Percentiles rank a stretch among this genome's conserved stretches.
phyloP scores from a whole-genome alignment of 2,888 invertebrate genomes.

The Seladonia tumulorum region DNA sequence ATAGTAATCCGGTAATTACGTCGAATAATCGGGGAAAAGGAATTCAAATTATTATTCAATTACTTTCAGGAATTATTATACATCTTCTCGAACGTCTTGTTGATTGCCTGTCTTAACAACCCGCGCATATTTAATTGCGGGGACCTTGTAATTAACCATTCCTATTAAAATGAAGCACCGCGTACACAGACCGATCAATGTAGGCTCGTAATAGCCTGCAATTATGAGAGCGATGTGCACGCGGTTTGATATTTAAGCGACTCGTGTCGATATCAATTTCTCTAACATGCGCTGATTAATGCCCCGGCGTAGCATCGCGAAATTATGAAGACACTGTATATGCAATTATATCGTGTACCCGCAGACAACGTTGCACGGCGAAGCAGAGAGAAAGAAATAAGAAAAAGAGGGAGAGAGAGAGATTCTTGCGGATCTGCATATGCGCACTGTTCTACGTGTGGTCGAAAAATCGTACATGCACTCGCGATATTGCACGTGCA shows the following conservation, averaged over 20 bases:
- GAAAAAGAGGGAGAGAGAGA: background rate
- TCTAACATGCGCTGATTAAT: constrained; percentile 8
- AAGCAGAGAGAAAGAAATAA: background rate
- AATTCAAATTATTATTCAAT: background rate
- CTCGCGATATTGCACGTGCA: constrained; percentile 53
- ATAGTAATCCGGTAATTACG: background rate
- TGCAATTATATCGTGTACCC: constrained; percentile 36
- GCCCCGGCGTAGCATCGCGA: constrained; percentile 20
- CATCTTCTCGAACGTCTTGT: background rate
- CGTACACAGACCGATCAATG: background rate
- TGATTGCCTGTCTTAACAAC: background rate
- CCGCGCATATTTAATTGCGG: background rate
- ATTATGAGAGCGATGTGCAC: background rate
- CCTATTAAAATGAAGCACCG: background rate
- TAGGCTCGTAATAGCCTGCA: background rate
- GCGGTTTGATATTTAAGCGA: background rate
- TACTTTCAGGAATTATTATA: background rate
- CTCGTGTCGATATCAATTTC: background rate
- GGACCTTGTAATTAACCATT: background rate
- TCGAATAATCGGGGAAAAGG: background rate
- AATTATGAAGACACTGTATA: constrained; percentile 41
- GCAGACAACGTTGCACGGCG: background rate
- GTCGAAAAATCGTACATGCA: constrained; percentile 42
- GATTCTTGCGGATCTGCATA: background rate
- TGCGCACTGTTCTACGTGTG: constrained; percentile 18